Base-by-base conservation (phyloP, 1,140 invertebrate genomes). In the Maconellicoccus hirsutus region DNA sequence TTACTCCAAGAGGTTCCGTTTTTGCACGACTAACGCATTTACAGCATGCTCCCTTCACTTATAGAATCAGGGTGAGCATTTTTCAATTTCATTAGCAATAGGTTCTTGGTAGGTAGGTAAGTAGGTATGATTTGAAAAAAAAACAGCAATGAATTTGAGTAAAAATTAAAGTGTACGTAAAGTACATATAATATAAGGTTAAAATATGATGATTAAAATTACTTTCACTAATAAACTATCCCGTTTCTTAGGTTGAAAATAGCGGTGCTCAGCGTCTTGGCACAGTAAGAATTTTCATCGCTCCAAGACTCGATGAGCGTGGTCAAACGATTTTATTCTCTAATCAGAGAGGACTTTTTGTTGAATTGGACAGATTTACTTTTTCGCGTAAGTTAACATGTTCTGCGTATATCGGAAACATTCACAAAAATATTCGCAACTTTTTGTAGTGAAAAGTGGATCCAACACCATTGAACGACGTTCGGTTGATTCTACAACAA, bases 221-320 rank as follows among this genome's bases (percentile, higher is more conserved):
- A n/a, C n/a, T n/a, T n/a, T n/a, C n/a, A n/a, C n/a, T n/a, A n/a
- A n/a, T n/a, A n/a, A n/a, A n/a, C n/a, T n/a, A 61, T 61, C 3
- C 4, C 6, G n/a, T 61, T 3, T 12, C 23, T 10, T 26, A 79
- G 78, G 76, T 78, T 14, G 75, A 76, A 10, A 81, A 80, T 72
- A 74, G 23, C 1, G 73, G 71, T 27, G 71, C 72, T 19, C 39
- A 73, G 7, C 76, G 76, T 75, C 80, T 71, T 77, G 83, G 83
- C 6, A 86, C 84, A 8, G 84, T 84, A 14, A 79, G 85, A 16
- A 84, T 86, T 25, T 86, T 86, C 77, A 73, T 86, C 70, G 83
- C 82, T 7, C 85, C 85, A 7, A 82, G 82, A 72, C 75, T 76
- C 33, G 83, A 86, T 74, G 84, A 86, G 75, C 76, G 82, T 25